Evolutionary conservation across 2,888 invertebrate genomes (phyloP).

Genomic region (Pemphredon lugubris): DNA sequence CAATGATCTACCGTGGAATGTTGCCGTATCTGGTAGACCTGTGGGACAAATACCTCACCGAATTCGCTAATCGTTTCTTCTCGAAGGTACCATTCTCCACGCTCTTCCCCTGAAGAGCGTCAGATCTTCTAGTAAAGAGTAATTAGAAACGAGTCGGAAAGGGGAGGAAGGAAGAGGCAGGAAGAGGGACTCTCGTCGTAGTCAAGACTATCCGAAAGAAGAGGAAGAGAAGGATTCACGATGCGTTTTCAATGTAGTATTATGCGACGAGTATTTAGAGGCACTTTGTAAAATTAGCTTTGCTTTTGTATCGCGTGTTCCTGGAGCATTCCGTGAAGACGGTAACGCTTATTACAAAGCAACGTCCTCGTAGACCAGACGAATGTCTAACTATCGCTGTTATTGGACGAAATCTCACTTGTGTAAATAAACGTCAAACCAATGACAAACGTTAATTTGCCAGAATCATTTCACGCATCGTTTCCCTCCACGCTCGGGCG

Average conservation of each 20-base stretch:
- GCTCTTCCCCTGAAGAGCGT: constrained; percentile 68
- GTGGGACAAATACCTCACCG: constrained; percentile 83
- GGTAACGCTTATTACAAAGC: background rate
- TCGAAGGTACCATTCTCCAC: constrained; percentile 75
- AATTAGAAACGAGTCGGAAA: constrained; percentile 5
- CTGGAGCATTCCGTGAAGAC: background rate
- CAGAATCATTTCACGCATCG: background rate
- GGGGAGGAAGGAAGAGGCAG: background rate
- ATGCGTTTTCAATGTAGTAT: background rate
- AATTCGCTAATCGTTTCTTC: constrained; percentile 83
- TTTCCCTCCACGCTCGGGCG: too few relatives aligned
- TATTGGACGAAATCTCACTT: constrained; percentile 12
- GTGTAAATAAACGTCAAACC: constrained; percentile 32
- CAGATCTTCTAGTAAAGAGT: background rate
- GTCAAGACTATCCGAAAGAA: background rate
- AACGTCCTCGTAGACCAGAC: background rate
- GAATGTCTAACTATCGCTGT: constrained; percentile 22
- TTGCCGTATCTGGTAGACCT: constrained; percentile 83
- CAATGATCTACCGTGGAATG: constrained; percentile 83
- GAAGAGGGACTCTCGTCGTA: background rate
- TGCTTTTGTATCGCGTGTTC: background rate
- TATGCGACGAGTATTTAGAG: background rate
- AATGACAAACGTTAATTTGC: constrained; percentile 6
- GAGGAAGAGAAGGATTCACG: too few relatives aligned
- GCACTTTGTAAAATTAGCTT: constrained; percentile 3